phyloP scores from a whole-genome alignment of 2,888 invertebrate species.

The Scelioninae gen. 1 region DNA sequence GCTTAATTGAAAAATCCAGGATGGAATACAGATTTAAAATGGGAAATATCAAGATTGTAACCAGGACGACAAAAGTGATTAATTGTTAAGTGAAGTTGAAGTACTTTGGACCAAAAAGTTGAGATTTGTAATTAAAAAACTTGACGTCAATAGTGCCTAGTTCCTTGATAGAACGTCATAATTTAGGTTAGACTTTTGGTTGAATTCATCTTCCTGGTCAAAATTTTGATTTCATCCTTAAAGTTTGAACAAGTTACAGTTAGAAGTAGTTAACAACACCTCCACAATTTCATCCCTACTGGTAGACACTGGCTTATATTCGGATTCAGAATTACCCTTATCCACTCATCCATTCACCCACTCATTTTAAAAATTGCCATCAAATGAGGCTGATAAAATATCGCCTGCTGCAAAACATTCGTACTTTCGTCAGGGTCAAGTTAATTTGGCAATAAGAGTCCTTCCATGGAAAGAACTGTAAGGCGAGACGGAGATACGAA shows the following conservation, averaged over 20 bases:
- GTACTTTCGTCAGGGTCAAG: conserved; percentile 74
- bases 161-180: too few species aligned
- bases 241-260: conserved; percentile 2
- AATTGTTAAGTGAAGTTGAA: too few species aligned
- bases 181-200: too few species aligned
- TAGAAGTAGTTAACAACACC: conserved; percentile 13
- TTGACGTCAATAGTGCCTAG: too few species aligned
- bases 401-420: conserved; percentile 47
- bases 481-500: conserved; percentile 58
- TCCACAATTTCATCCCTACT: conserved; percentile 34
- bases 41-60: not conserved
- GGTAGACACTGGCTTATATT: conserved; percentile 20
- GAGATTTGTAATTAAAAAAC: too few species aligned
- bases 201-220: not conserved
- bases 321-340: conserved; percentile 21
- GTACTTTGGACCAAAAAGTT: not conserved
- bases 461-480: conserved; percentile 39
- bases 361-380: conserved; percentile 44
- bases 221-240: conserved; percentile 1
- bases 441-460: conserved; percentile 79
- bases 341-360: conserved; percentile 17
- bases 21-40: not conserved
- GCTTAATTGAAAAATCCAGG: conserved; percentile 22
- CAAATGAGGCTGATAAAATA: conserved; percentile 59
- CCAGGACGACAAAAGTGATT: not conserved